These are phyloP conservation scores for Protonemura montana DNA, from an alignment of 2,888 invertebrate genomes.

Conservation along the genomic window DNA sequence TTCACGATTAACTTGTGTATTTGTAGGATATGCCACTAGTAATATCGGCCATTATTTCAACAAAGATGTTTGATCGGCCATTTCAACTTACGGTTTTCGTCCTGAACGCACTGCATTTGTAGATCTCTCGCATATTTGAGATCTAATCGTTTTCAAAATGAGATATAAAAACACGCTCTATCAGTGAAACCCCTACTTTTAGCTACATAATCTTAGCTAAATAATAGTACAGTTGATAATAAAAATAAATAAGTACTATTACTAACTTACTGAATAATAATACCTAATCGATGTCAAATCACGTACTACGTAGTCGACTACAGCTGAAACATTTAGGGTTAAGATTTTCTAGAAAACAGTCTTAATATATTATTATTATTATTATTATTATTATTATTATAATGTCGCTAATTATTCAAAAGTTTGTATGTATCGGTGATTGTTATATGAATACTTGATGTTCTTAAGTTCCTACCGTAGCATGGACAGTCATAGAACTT, in stretches of 20 bases:
- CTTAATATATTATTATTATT: not conserved
- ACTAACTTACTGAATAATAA: not conserved
- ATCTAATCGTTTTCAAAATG: no score
- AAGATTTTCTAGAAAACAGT: not conserved
- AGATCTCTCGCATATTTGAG: no score
- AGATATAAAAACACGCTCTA: not conserved
- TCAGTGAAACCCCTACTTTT: not conserved
- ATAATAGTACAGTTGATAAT: not conserved
- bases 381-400: no score
- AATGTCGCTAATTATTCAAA: not conserved
- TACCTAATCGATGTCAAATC: not conserved
- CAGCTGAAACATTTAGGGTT: not conserved
- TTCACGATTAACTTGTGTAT: no score
- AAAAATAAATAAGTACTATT: not conserved
- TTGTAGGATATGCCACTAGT: no score
- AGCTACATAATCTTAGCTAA: not conserved
- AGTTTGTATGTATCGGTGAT: not conserved
- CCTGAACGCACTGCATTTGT: no score
- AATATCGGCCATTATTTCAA: no score
- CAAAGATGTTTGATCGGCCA: no score
- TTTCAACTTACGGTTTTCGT: no score
- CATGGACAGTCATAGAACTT: not conserved
- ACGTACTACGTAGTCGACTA: not conserved
- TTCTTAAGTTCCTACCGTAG: not conserved
- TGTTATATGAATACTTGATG: not conserved